A percentile compares a stretch with the other conserved stretches of the same genome.
phyloP scores from a whole-genome alignment of 2,888 invertebrate species.

The Xanthorhoe spadicearia region DNA sequence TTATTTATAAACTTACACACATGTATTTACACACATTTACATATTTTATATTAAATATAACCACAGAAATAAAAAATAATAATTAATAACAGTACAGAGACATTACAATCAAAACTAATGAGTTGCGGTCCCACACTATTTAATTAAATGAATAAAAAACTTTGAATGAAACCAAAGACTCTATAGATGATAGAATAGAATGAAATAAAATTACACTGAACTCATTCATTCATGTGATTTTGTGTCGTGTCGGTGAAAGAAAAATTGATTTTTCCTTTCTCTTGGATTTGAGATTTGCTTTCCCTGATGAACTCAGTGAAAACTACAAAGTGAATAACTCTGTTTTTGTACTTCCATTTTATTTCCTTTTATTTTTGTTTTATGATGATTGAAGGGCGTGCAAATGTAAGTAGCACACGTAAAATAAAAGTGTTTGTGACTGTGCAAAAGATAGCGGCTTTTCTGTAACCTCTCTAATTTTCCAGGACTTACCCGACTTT shows the following conservation, averaged over 20 bases:
- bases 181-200: no score
- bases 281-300: background rate
- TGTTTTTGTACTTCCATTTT: slow-evolving; percentile 44
- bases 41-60: no score
- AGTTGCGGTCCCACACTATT: no score
- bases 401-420: slow-evolving; percentile 71
- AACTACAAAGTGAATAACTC: slow-evolving; percentile 10
- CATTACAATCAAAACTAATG: no score
- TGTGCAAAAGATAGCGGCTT: slow-evolving; percentile 12
- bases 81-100: no score
- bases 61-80: no score
- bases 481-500: slow-evolving; percentile 88
- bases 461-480: slow-evolving; percentile 44
- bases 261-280: slow-evolving; percentile 23
- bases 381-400: slow-evolving; percentile 83
- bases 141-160: no score
- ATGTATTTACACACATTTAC: no score
- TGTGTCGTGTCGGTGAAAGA: background rate
- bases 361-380: slow-evolving; percentile 61
- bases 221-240: slow-evolving; percentile 48
- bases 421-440: background rate
- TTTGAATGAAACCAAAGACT: no score
- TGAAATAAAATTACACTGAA: no score
- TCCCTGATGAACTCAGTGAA: slow-evolving; percentile 4
- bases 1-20: no score